Base-by-base conservation (phyloP, 2,113 vertebrate genomes). In the Hiodon alosoides region DNA sequence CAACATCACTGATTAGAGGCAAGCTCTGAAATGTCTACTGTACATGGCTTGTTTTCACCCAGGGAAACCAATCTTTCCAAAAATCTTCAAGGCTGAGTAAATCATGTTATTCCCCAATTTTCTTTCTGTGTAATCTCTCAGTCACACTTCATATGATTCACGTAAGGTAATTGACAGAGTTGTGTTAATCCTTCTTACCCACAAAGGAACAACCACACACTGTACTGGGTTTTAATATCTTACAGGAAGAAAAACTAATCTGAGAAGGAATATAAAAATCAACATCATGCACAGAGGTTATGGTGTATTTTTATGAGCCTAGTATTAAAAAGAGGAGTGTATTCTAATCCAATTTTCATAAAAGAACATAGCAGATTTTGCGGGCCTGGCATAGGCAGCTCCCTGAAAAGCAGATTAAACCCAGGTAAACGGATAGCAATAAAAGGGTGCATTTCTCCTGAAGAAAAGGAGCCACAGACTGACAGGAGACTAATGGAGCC, bases 401-500 rank as follows among this genome's bases (percentile, higher is more conserved):
- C 57, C 70, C 55, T n/a, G 50, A 7, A 13, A 68, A 50, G 48
- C 3, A 7, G 47, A 50, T 14, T 31, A 31, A 31, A 69, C 47
- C 9, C n/a, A 7, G 8, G 51, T 66, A 55, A 66, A 54, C 47
- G 61, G 64, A 74, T 16, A 13, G 64, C 53, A 55, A 16, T 68
- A 59, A 55, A 67, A 31, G 64, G 51, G 16, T 50, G 7, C 2
- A 47, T 13, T 50, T 50, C 62, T 17, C 46, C 46, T 13, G 7
- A 60, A 76, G 59, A 67, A 31, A 31, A 46, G 52, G 52, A 5
- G 55, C 31, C 64, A 31, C 9, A 70, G 50, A 70, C 58, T 46
- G 8, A 55, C 54, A 68, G 73, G 31, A 68, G n/a, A 54, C 66
- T 51, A 75, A 75, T 75, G 73, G 52, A 48, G 59, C n/a, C 62